Base-by-base conservation (phyloP, 2,113 vertebrate genomes). In the Glaucidium brasilianum region DNA sequence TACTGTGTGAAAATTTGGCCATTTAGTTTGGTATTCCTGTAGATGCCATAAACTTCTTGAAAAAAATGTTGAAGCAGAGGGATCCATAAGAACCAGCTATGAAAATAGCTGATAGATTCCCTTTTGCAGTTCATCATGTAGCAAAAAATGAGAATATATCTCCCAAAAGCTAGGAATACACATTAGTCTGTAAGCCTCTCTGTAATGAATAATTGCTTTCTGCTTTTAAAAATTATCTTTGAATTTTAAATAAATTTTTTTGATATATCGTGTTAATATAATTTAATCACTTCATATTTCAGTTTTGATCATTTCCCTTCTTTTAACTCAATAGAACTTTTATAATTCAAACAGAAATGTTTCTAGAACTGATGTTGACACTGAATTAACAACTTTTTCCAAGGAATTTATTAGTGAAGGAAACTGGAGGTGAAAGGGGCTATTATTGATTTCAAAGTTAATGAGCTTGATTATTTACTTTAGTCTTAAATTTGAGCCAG, bases 391-490 rank as follows among this genome's bases (percentile, higher is more conserved):
- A 84, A 78, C 50, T 87, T 87, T 66, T 88, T n/a, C 47, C 30
- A 39, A 63, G 60, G 68, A 92, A 89, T 84, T 94, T 63, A 71
- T 84, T 77, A 69, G 73, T n/a, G 68, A 89, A 91, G 21, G 49
- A 86, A 86, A 83, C 60, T 5, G 6, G 73, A 75, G 27, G 49
- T 92, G 80, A 91, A 95, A 84, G 29, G 43, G 15, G 19, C 37
- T 88, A 22, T 76, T 94, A 52, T 41, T 91, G 62, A 89, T 95
- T 91, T 85, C 56, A 92, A 81, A 75, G 43, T 10, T 77, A 93
- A 85, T 84, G 53, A 94, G 32, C 56, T 74, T 91, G 60, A 81
- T 96, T 94, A 67, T 94, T 97, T 94, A 58, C 30, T 93, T 96
- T 84, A 88, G 43, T 32, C 35, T 77, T 86, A 81, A 81, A 32